Evolutionary conservation across 2,888 invertebrate species (phyloP), one percentile per base, ranked within the genome.

Genomic region (Melanostoma mellinum): DNA sequence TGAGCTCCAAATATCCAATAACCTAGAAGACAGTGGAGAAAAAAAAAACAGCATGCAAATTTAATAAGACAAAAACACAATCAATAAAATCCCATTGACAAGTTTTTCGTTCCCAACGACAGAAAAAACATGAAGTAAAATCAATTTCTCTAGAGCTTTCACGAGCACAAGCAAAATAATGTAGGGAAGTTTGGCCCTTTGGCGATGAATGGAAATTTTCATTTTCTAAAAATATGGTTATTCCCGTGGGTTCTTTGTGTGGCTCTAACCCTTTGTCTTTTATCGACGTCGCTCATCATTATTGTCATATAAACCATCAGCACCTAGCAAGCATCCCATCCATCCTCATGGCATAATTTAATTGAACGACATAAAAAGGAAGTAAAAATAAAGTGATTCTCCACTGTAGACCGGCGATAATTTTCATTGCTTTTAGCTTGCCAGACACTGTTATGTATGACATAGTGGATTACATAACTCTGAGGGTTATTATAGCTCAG

Each of bases 1-100:
- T 96, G 95, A 85, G 96, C 95, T 36, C 99, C 99, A 90, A 99
- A 99, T 88, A 97, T 95, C 99, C 99, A 99, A 92, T 97, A 97
- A 86, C 90, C 91, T 91, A 88, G 72, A 87, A 87, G 46, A 65
- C 35, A 58, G 10, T n/a, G 40, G 40, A 38, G 3, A 68, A 42
- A 8, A 48, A 38, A 35, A 61, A 76, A 76, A 53, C 35, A 5
- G 53, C 8, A 63, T 56, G 68, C 56, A 72, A 67, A 61, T 46
- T 68, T 48, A 61, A 58, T 48, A 33, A 42, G 33, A 69, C 33
- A 20, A 6, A 58, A 53, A 42, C 32, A 65, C 20, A 58, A 38
- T 50, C 42, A 68, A 33, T 44, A 36, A 63, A 38, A 40, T 20
- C 8, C 52, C 10, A 10, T 3, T 46, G 44, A 46, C 44, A 10